Evolutionary conservation across 2,888 invertebrate genomes (phyloP).

Genomic region (Mythimna lalbum): DNA sequence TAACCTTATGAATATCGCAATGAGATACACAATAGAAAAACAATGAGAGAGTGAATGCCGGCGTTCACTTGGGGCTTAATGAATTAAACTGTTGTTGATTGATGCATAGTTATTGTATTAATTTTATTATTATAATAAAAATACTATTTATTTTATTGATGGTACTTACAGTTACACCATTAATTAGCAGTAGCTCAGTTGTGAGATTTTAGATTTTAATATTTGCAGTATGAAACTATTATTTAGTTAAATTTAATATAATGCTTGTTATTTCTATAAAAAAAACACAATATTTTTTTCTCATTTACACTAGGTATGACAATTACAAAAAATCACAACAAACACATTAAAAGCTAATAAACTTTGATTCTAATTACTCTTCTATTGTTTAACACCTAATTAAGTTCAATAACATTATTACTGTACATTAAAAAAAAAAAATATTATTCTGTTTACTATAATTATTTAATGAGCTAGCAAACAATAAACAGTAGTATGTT

Average conservation of each 20-base stretch:
- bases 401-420: conserved; percentile 9
- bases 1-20: too few species aligned
- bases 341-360: not conserved
- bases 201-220: not conserved
- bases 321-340: not conserved
- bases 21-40: too few species aligned
- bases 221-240: not conserved
- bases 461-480: not conserved
- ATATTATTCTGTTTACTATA: not conserved
- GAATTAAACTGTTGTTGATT: not conserved
- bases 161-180: not conserved
- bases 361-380: conserved; percentile 3
- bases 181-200: not conserved
- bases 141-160: not conserved
- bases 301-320: not conserved
- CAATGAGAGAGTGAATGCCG: too few species aligned
- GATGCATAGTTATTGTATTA: not conserved
- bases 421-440: not conserved
- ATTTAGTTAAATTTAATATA: too few species aligned
- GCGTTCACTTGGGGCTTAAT: too few species aligned
- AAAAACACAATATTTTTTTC: not conserved
- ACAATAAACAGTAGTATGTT: conserved; percentile 23
- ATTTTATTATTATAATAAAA: not conserved
- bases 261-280: not conserved
- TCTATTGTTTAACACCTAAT: not conserved